phyloP scores from a whole-genome alignment of 2,797 vertebrate species.

The Adelosebastes latens region DNA sequence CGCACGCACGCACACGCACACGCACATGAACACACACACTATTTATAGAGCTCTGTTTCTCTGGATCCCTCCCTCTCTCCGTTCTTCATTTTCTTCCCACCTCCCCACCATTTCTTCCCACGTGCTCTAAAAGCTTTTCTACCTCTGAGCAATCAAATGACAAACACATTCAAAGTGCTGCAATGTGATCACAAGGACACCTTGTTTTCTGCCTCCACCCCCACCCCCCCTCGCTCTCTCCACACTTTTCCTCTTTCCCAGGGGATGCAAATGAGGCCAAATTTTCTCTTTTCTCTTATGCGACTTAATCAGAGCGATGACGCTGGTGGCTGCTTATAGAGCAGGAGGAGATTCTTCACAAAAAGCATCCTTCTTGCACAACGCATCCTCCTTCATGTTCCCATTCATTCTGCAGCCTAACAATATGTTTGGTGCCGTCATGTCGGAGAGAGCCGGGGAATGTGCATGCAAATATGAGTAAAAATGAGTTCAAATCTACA shows the following conservation, averaged over 20 bases:
- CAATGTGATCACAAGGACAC: slow-evolving; percentile 76
- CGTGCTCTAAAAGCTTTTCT: slow-evolving; percentile 38
- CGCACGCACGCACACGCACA: slow-evolving; percentile 26
- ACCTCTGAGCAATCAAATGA: slow-evolving; percentile 58
- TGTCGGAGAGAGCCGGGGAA: background rate
- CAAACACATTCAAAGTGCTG: slow-evolving; percentile 64
- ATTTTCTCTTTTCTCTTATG: slow-evolving; percentile 67
- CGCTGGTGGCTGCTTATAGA: slow-evolving; percentile 60
- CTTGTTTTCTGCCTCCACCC: slow-evolving; percentile 35
- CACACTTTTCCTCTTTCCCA: slow-evolving; percentile 37
- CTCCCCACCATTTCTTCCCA: slow-evolving; percentile 24
- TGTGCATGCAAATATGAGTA: slow-evolving; percentile 15
- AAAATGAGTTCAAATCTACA: slow-evolving; percentile 25
- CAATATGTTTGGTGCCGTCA: slow-evolving; percentile 24
- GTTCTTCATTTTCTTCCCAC: slow-evolving; percentile 29
- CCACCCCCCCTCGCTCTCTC: background rate
- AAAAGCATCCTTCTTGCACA: slow-evolving; percentile 31
- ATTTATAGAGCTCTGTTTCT: slow-evolving; percentile 84
- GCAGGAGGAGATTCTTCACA: slow-evolving; percentile 55
- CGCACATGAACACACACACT: slow-evolving; percentile 63
- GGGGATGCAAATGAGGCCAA: slow-evolving; percentile 74
- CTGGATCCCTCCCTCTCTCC: slow-evolving; percentile 33
- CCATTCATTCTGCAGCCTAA: slow-evolving; percentile 15
- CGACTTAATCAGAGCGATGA: slow-evolving; percentile 76
- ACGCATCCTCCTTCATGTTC: slow-evolving; percentile 8